phyloP scores from a whole-genome alignment of 2,888 invertebrate genomes.

The Oxycera nigricornis region DNA sequence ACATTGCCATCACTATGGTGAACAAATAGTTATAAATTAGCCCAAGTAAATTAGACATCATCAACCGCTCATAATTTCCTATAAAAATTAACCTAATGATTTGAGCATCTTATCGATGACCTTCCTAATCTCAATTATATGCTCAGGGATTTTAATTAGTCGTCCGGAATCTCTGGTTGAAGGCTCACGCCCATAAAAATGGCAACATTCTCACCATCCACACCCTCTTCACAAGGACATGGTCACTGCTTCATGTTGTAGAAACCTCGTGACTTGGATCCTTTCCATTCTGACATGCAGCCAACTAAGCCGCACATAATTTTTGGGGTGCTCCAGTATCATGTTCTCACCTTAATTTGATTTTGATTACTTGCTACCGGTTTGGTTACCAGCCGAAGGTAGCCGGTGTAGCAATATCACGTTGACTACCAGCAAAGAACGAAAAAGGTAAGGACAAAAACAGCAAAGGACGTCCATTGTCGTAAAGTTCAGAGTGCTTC shows the following conservation, averaged over 20 bases:
- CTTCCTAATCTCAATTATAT: background rate
- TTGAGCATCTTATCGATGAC: background rate
- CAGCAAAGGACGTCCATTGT: background rate
- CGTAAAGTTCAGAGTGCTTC: background rate
- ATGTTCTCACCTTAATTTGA: slow-evolving; percentile 33
- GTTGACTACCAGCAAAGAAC: background rate
- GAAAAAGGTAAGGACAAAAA: background rate
- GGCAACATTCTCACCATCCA: background rate
- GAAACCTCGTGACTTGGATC: no score
- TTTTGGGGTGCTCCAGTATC: background rate
- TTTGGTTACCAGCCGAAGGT: no score
- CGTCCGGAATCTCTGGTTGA: background rate
- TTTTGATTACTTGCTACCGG: slow-evolving; percentile 17
- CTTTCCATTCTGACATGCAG: background rate
- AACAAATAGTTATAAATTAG: no score
- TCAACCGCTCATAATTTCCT: background rate
- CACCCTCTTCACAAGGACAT: no score
- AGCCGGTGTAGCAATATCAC: background rate
- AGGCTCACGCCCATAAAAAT: background rate
- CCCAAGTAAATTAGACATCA: no score
- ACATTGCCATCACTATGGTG: no score
- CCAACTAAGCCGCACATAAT: background rate
- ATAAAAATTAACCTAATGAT: background rate
- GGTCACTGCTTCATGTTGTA: no score
- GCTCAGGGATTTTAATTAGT: slow-evolving; percentile 14